Conservation (phyloP, 2,797 vertebrate genomes). For the Cacajao melanocephalus region DNA sequence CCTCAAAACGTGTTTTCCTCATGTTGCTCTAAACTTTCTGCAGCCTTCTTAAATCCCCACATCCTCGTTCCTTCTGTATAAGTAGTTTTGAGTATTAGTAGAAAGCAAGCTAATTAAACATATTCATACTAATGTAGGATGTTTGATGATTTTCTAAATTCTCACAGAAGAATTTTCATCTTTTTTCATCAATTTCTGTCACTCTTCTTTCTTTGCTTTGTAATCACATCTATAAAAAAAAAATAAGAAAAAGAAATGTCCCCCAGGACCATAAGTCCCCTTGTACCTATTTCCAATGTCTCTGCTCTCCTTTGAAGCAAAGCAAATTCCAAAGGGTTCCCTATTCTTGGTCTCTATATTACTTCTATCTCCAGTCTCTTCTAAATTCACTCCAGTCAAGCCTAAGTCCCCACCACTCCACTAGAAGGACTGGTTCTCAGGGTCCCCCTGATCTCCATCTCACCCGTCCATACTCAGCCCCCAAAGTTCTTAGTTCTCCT, state of each 20-base stretch:
- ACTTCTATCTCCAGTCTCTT: neutral
- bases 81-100: neutral
- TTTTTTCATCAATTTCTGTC: neutral
- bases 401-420: neutral
- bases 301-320: neutral
- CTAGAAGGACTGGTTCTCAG: neutral
- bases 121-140: neutral
- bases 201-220: neutral
- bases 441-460: neutral
- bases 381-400: neutral
- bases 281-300: neutral
- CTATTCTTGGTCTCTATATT: neutral
- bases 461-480: neutral
- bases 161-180: neutral
- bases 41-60: neutral
- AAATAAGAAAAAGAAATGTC: neutral
- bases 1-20: neutral
- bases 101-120: neutral
- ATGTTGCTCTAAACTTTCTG: neutral
- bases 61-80: neutral
- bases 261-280: neutral
- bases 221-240: neutral
- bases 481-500: neutral
- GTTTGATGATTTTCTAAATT: neutral
- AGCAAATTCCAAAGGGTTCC: neutral